Evolutionary conservation across 2,797 vertebrate species (phyloP), one percentile per base, ranked within the genome.

Genomic region (Pipistrellus nathusii): DNA sequence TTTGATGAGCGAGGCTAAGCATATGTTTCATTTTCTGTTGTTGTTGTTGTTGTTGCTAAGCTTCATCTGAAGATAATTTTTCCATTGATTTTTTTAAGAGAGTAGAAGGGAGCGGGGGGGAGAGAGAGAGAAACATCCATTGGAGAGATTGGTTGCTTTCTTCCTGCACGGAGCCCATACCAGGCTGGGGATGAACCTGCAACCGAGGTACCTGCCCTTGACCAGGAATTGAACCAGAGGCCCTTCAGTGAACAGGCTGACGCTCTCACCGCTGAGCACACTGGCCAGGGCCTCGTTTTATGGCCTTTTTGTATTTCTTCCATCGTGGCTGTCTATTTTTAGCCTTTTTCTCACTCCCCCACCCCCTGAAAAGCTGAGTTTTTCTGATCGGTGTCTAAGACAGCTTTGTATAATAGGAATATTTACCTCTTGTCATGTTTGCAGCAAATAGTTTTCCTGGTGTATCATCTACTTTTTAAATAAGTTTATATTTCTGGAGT

Each of bases 401-500:
- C 23, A 44, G 12, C 32, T 81, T 81, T 81, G 12, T 25, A 64
- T 38, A 62, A 55, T 5, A 46, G n/a, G 12, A 35, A 23, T 62
- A 35, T 72, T 73, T 87, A 51, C n/a, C 51, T 55, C 80, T 66
- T 44, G 18, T 80, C 69, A 71, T 32, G 25, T 85, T 46, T 84
- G 41, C 75, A 77, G 38, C 75, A 73, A 91, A 85, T 59, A 82
- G 35, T 89, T 88, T 85, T 62, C 68, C 62, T 53, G 62, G 55
- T 5, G 10, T 77, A 81, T 89, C 35, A 53, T 80, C 86, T 85
- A 32, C 88, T 94, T 94, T 85, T 84, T 12, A 89, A 76, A 76
- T 53, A 86, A 32, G 30, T 75, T 48, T 55, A 15, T 82, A 30
- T 48, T 77, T 92, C 92, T 82, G 41, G 38, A 53, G 38, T 57